A percentile compares a stretch with the other conserved stretches of the same genome.
These are phyloP conservation scores for Taenaris catops DNA, from an alignment of 2,888 invertebrate genomes.

Conservation along the genomic window DNA sequence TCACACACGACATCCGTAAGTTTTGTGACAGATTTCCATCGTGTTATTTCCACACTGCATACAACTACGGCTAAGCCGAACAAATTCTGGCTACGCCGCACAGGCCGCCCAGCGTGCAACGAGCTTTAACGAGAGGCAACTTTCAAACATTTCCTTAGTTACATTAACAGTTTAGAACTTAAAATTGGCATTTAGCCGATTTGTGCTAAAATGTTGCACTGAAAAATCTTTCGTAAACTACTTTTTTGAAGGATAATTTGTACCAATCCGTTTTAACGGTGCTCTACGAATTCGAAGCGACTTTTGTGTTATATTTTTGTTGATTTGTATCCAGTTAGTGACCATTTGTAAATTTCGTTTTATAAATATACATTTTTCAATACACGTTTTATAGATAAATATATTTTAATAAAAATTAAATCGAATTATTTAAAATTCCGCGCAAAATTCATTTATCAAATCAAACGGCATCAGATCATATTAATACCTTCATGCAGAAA, in stretches of 20 bases:
- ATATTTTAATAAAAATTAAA: too few relatives aligned
- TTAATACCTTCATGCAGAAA: too few relatives aligned
- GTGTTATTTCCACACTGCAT: conserved; percentile 36
- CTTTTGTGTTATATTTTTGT: not conserved
- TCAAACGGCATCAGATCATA: too few relatives aligned
- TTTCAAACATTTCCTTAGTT: conserved; percentile 33
- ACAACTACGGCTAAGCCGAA: conserved; percentile 24
- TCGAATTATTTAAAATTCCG: too few relatives aligned
- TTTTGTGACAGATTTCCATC: conserved; percentile 51
- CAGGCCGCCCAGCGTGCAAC: conserved; percentile 11
- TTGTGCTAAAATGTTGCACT: conserved; percentile 22
- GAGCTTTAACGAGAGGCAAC: conserved; percentile 21
- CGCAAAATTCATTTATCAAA: too few relatives aligned
- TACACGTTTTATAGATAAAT: too few relatives aligned
- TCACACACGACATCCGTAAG: conserved; percentile 48
- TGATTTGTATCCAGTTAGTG: too few relatives aligned
- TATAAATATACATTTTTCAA: too few relatives aligned
- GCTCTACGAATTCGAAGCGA: conserved; percentile 2
- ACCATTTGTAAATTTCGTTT: too few relatives aligned
- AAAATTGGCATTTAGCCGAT: conserved; percentile 39
- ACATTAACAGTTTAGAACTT: conserved; percentile 40
- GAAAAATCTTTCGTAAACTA: conserved; percentile 20
- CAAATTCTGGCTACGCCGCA: conserved; percentile 1
- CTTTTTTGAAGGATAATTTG: conserved; percentile 21
- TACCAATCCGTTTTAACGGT: conserved; percentile 11